A percentile compares a stretch with the other conserved stretches of the same genome.
These are phyloP conservation scores for Wiebesia pumilae DNA, from an alignment of 1,140 invertebrate species.

Conservation along the genomic window DNA sequence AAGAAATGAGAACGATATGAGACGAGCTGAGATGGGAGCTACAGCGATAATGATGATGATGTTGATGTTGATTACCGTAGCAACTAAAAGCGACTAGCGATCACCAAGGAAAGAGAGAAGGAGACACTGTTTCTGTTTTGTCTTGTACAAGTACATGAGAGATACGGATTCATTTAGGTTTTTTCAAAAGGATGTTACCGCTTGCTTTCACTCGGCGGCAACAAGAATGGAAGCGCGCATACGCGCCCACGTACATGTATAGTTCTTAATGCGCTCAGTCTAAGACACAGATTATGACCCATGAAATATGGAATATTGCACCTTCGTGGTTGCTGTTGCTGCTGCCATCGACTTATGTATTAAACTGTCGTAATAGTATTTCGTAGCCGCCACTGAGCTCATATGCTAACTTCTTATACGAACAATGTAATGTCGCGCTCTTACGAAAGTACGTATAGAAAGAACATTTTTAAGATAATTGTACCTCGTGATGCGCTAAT, in stretches of 20 bases:
- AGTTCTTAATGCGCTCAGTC: slow-evolving; percentile 32
- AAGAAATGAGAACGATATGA: slow-evolving; percentile 57
- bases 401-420: background rate
- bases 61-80: slow-evolving; percentile 69
- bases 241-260: background rate
- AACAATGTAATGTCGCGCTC: background rate
- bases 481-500: too few species aligned
- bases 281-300: slow-evolving; percentile 46
- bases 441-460: background rate
- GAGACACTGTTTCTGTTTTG: slow-evolving; percentile 54
- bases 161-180: background rate
- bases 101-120: slow-evolving; percentile 21
- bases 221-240: background rate
- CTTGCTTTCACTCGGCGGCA: background rate
- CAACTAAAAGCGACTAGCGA: background rate
- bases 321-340: background rate
- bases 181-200: background rate
- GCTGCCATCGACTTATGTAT: slow-evolving; percentile 15
- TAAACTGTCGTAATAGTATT: slow-evolving; percentile 43
- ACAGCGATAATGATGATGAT: slow-evolving; percentile 72
- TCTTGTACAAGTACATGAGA: slow-evolving; percentile 54
- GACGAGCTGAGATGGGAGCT: slow-evolving; percentile 55
- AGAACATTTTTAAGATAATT: background rate
- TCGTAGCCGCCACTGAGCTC: background rate
- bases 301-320: slow-evolving; percentile 32